Percentiles rank a stretch among this genome's conserved stretches.
Conservation (phyloP, 1,140 invertebrate genomes). For the Anagrus nilaparvatae region DNA sequence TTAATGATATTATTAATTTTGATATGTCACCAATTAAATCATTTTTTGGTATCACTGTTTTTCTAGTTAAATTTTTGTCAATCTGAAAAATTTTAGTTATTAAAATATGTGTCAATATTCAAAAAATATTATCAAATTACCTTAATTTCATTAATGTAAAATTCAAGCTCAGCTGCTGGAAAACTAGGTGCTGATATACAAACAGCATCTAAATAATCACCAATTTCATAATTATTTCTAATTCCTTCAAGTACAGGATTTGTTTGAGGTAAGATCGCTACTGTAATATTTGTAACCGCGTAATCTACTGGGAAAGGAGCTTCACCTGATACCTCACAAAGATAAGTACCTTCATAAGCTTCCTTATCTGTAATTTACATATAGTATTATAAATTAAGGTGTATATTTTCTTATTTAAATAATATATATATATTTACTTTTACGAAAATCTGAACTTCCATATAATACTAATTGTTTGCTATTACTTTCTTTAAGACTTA, state of each 20-base stretch:
- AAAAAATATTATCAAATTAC: too few species aligned
- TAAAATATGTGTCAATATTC: too few species aligned
- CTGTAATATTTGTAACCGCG: constrained; percentile 40
- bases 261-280: constrained; percentile 37
- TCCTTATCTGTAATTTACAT: constrained; percentile 11
- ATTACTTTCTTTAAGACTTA: constrained; percentile 8
- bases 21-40: too few species aligned
- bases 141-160: constrained; percentile 62
- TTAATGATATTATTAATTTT: too few species aligned
- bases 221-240: constrained; percentile 52
- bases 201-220: constrained; percentile 62
- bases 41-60: too few species aligned
- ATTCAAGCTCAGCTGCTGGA: constrained; percentile 58
- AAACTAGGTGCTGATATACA: constrained; percentile 65
- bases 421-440: too few species aligned
- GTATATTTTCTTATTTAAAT: too few species aligned
- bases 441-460: constrained; percentile 1
- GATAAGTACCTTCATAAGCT: constrained; percentile 41
- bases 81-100: too few species aligned
- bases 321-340: constrained; percentile 48
- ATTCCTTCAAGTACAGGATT: constrained; percentile 31
- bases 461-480: neutral
- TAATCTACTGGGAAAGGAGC: constrained; percentile 44
- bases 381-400: too few species aligned
- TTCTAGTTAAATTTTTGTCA: too few species aligned